A percentile compares a stretch with the other conserved stretches of the same genome.
Conservation (phyloP, 2,113 vertebrate species). For the Gymnorhina tibicen region DNA sequence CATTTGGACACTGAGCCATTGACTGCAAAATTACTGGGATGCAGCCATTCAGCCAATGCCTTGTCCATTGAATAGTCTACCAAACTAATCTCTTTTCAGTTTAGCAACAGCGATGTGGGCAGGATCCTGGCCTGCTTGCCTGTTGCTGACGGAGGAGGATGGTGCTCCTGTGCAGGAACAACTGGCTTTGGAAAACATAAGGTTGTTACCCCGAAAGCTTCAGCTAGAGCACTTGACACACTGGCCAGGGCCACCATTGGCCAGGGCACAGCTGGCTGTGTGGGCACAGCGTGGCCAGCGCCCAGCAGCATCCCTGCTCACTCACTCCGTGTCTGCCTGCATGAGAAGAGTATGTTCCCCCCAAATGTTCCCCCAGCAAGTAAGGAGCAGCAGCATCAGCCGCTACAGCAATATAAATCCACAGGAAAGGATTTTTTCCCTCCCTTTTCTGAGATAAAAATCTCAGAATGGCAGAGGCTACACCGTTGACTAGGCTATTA, state of each 20-base stretch:
- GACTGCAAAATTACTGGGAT: background rate
- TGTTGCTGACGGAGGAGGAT: background rate
- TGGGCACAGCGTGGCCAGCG: background rate
- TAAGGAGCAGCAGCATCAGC: background rate
- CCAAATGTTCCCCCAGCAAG: background rate
- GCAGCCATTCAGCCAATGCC: background rate
- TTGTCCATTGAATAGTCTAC: accelerated
- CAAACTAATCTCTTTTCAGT: background rate
- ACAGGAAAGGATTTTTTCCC: background rate
- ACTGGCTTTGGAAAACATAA: background rate
- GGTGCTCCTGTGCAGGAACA: background rate
- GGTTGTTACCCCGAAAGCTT: background rate
- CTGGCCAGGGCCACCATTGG: background rate
- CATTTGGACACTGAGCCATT: background rate
- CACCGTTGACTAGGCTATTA: background rate
- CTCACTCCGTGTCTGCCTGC: background rate
- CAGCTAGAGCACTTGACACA: background rate
- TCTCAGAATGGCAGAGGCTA: background rate
- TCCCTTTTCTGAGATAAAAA: conserved; percentile 31
- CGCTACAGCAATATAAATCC: conserved; percentile 2
- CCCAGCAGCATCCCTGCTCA: background rate
- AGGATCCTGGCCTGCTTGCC: background rate
- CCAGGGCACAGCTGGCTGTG: background rate
- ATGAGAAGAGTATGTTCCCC: background rate
- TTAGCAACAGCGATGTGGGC: background rate